These are phyloP conservation scores for Epizoanthus stellaris DNA, from an alignment of 92 coral and sea anemone genomes.

Conservation along the genomic window DNA sequence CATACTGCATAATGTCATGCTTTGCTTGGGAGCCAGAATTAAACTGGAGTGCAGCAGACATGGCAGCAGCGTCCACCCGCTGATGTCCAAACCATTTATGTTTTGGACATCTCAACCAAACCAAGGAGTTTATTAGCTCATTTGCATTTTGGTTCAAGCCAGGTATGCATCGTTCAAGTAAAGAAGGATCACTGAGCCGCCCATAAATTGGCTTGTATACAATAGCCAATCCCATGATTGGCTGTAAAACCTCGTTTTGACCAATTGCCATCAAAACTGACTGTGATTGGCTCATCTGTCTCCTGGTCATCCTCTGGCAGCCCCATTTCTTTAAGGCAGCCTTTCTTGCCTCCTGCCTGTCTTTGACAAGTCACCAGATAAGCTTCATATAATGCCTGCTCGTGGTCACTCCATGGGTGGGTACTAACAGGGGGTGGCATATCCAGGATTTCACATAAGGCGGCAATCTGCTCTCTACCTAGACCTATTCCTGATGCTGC, in stretches of 20 bases:
- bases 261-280: slow-evolving; percentile 65
- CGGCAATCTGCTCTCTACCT: slow-evolving; percentile 38
- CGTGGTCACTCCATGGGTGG: slow-evolving; percentile 41
- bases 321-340: slow-evolving; percentile 39
- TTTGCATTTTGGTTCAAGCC: slow-evolving; percentile 63
- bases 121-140: slow-evolving; percentile 63
- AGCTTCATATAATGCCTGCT: slow-evolving; percentile 12
- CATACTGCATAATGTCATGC: slow-evolving; percentile 51
- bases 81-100: slow-evolving; percentile 53
- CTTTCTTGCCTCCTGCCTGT: slow-evolving; percentile 34
- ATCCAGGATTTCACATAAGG: slow-evolving; percentile 56
- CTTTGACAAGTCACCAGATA: slow-evolving; percentile 7
- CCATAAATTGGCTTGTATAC: slow-evolving; percentile 34
- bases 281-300: slow-evolving; percentile 45
- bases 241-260: slow-evolving; percentile 60
- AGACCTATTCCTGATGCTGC: slow-evolving; percentile 51
- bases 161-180: slow-evolving; percentile 54
- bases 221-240: slow-evolving; percentile 64
- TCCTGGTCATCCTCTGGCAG: slow-evolving; percentile 25
- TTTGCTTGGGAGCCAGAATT: slow-evolving; percentile 57
- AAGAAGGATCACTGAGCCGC: slow-evolving; percentile 39
- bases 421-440: slow-evolving; percentile 51
- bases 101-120: slow-evolving; percentile 60
- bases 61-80: slow-evolving; percentile 43
- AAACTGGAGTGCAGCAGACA: slow-evolving; percentile 54